A percentile compares a stretch with the other conserved stretches of the same genome.
phyloP scores from a whole-genome alignment of 92 coral and sea anemone genomes.

The Zoanthus sansibaricus region DNA sequence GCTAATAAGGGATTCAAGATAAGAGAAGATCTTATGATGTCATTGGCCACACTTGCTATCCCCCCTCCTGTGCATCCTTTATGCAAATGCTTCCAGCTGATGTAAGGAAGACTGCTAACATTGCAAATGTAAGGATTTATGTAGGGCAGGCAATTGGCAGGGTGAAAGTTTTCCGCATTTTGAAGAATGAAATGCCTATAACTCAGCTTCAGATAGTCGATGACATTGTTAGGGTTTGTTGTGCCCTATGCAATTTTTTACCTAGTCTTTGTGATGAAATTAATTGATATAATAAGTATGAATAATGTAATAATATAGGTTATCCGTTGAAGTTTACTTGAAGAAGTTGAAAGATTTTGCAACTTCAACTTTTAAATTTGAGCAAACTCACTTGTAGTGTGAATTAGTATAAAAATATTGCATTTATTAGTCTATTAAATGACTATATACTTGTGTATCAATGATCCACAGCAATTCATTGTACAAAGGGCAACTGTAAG shows the following conservation, averaged over 20 bases:
- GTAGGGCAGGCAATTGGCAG: conserved; percentile 77
- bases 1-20: conserved; percentile 83
- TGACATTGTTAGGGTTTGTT: conserved; percentile 72
- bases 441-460: conserved; percentile 37
- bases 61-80: conserved; percentile 69
- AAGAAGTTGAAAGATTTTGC: conserved; percentile 49
- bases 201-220: conserved; percentile 64
- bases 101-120: conserved; percentile 74
- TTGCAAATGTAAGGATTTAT: conserved; percentile 79
- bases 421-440: conserved; percentile 49
- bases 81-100: conserved; percentile 77
- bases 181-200: conserved; percentile 73
- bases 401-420: conserved; percentile 49
- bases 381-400: conserved; percentile 47
- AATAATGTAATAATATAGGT: conserved; percentile 40
- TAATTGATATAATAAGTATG: conserved; percentile 45
- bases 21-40: conserved; percentile 70
- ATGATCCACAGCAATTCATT: conserved; percentile 33
- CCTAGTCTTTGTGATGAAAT: conserved; percentile 59
- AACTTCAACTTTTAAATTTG: conserved; percentile 47
- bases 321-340: conserved; percentile 37
- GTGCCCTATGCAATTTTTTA: conserved; percentile 67
- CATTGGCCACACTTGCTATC: conserved; percentile 67
- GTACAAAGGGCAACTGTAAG: conserved; percentile 48
- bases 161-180: conserved; percentile 53